Percentiles rank a stretch among this genome's conserved stretches.
Evolutionary conservation across 2,888 invertebrate species (phyloP).

Genomic region (Pseudolycoriella hygida): DNA sequence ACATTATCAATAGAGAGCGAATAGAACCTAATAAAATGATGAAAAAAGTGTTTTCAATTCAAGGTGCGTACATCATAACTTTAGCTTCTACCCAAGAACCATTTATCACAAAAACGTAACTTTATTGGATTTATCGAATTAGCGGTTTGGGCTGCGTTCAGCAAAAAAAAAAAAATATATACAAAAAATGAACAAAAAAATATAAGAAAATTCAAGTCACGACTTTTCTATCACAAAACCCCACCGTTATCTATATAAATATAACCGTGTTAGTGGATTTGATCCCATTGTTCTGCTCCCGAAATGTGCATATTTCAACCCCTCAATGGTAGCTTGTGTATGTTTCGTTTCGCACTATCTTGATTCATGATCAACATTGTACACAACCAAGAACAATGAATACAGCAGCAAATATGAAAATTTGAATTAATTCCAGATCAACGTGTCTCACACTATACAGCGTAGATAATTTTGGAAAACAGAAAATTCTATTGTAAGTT

Average conservation of each 20-base stretch:
- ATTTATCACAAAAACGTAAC: slow-evolving; percentile 1
- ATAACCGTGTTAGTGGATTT: too few species aligned
- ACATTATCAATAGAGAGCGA: too few species aligned
- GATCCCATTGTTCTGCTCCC: too few species aligned
- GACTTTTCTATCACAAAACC: background rate
- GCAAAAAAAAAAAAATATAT: background rate
- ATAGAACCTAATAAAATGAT: background rate
- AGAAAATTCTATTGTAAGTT: background rate
- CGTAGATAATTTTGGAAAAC: background rate
- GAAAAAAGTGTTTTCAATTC: background rate
- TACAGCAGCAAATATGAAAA: background rate
- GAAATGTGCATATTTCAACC: too few species aligned
- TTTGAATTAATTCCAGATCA: background rate
- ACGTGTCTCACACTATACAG: background rate
- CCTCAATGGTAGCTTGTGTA: too few species aligned
- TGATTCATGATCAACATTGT: too few species aligned
- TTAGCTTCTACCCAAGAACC: background rate
- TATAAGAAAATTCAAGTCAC: background rate
- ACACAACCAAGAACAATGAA: background rate
- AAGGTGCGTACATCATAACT: slow-evolving; percentile 1
- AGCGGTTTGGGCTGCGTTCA: background rate
- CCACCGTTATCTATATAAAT: too few species aligned
- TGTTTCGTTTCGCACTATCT: too few species aligned
- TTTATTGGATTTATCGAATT: slow-evolving; percentile 7
- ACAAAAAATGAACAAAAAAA: background rate